These are phyloP conservation scores for Diaprepes abbreviatus DNA, from an alignment of 2,888 invertebrate genomes.

Conservation along the genomic window DNA sequence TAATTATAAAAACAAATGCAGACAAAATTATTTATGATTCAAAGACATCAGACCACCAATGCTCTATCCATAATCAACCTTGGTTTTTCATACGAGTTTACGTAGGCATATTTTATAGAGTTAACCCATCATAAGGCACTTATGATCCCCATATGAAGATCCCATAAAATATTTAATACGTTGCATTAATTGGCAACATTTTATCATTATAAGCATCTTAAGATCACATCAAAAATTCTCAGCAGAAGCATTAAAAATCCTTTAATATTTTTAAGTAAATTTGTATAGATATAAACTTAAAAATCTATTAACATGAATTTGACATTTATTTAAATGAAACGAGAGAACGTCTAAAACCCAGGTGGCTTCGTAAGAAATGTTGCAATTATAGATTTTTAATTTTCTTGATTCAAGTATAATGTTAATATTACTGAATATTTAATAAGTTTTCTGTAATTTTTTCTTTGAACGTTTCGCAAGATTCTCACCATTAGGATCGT, in stretches of 20 bases:
- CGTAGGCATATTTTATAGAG: slow-evolving; percentile 34
- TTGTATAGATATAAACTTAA: slow-evolving; percentile 35
- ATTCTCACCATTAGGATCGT: slow-evolving; percentile 32
- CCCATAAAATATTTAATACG: slow-evolving; percentile 28
- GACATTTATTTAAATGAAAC: slow-evolving; percentile 44
- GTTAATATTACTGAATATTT: slow-evolving; percentile 37
- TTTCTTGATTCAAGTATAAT: slow-evolving; percentile 28
- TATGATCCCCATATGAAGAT: slow-evolving; percentile 22
- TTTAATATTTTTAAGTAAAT: slow-evolving; percentile 22
- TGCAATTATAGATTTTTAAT: slow-evolving; percentile 44
- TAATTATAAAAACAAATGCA: no score
- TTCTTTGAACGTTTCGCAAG: slow-evolving; percentile 39
- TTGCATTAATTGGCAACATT: slow-evolving; percentile 19
- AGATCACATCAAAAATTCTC: slow-evolving; percentile 30
- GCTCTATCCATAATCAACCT: not conserved
- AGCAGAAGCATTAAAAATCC: slow-evolving; percentile 16
- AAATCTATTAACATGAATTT: slow-evolving; percentile 45
- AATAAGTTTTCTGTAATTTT: slow-evolving; percentile 31
- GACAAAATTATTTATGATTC: no score
- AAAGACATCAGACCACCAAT: slow-evolving; percentile 2
- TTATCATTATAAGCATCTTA: slow-evolving; percentile 22
- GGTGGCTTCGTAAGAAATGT: slow-evolving; percentile 18
- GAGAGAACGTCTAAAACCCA: slow-evolving; percentile 14
- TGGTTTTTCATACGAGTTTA: not conserved
- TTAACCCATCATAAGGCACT: slow-evolving; percentile 17